Conservation (phyloP, 2,888 invertebrate species). For the Mechanitis messenoides region DNA sequence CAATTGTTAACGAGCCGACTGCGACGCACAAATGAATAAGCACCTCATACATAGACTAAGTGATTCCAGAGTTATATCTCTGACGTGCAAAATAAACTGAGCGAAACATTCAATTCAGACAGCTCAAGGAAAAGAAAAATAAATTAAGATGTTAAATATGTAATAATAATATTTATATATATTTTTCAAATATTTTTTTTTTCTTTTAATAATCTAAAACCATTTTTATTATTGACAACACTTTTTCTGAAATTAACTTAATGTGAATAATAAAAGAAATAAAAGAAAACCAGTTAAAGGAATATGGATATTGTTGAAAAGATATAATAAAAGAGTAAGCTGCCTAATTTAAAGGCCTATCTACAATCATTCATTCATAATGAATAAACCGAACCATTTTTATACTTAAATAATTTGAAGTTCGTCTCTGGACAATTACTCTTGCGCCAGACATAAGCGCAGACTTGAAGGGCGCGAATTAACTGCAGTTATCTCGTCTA, state of each 20-base stretch:
- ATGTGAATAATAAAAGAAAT: too few species aligned
- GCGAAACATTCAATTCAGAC: constrained; percentile 7
- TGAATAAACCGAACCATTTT: neutral
- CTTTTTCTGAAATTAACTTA: too few species aligned
- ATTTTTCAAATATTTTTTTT: neutral
- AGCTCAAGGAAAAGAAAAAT: constrained; percentile 6
- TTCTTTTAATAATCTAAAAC: neutral
- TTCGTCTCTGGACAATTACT: constrained; percentile 42
- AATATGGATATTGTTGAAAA: too few species aligned
- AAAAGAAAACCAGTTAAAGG: too few species aligned
- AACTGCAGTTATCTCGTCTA: constrained; percentile 70
- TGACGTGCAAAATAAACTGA: constrained; percentile 22
- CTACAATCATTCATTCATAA: too few species aligned
- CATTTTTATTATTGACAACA: too few species aligned
- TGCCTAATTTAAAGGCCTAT: too few species aligned
- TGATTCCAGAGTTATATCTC: constrained; percentile 34
- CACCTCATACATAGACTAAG: constrained; percentile 61
- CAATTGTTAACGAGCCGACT: constrained; percentile 76
- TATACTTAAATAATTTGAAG: constrained; percentile 34
- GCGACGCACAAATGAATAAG: constrained; percentile 75
- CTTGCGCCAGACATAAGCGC: constrained; percentile 39
- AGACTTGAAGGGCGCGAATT: constrained; percentile 58
- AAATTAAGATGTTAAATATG: too few species aligned
- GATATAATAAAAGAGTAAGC: too few species aligned
- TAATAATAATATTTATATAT: neutral